phyloP scores from a whole-genome alignment of 35 echinoderm and acorn worm species.

The Lytechinus pictus region DNA sequence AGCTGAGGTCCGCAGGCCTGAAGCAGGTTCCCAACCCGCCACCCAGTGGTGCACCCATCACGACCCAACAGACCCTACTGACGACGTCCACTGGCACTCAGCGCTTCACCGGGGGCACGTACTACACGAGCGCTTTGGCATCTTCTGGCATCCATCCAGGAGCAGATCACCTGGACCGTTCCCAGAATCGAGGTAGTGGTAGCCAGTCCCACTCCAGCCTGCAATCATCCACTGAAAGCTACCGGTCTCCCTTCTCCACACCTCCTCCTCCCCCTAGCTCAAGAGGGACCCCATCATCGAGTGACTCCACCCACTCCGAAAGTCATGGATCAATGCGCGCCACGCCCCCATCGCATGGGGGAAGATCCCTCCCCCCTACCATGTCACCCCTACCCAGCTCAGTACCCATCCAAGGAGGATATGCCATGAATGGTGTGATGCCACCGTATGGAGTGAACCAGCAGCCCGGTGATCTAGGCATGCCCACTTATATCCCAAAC shows the following conservation, averaged over 20 bases:
- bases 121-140: conserved; percentile 23
- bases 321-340: neutral
- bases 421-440: conserved; percentile 32
- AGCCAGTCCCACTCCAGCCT: conserved; percentile 34
- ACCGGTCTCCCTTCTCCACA: conserved; percentile 34
- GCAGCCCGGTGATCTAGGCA: conserved; percentile 7
- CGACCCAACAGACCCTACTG: neutral
- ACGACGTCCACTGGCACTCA: conserved; percentile 15
- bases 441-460: conserved; percentile 34
- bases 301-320: conserved; percentile 35
- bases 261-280: conserved; percentile 43
- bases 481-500: conserved; percentile 24
- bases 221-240: conserved; percentile 29
- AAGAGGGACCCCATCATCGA: conserved; percentile 32
- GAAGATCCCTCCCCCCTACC: conserved; percentile 15
- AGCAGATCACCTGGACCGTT: conserved; percentile 14
- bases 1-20: conserved; percentile 11
- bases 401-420: neutral
- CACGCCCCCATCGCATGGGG: conserved; percentile 29
- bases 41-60: neutral
- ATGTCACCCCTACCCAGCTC: conserved; percentile 44
- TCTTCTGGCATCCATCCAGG: neutral
- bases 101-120: conserved; percentile 33
- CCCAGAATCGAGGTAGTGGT: neutral
- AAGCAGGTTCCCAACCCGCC: conserved; percentile 45